Evolutionary conservation across 2,888 invertebrate genomes (phyloP).

Genomic region (Cremastinae sp.): DNA sequence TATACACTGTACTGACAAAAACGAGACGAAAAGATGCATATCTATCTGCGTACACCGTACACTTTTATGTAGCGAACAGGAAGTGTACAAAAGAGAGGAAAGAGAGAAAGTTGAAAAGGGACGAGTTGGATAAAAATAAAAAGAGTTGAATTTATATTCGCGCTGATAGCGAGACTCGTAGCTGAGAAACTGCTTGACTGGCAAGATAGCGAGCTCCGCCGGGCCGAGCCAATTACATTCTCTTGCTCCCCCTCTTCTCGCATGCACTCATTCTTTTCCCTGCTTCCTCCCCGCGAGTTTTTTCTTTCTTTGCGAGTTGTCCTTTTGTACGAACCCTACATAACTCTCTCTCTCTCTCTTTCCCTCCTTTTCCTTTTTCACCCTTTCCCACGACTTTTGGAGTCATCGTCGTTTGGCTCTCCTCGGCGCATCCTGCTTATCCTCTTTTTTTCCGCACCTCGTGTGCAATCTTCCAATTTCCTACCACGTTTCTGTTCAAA

Average conservation of each 20-base stretch:
- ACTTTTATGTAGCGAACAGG: constrained; percentile 31
- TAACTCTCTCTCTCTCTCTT: constrained; percentile 6
- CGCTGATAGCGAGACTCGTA: constrained; percentile 73
- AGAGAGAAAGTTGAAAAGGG: constrained; percentile 37
- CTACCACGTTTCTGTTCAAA: constrained; percentile 21
- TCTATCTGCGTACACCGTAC: not conserved
- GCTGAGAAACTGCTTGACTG: constrained; percentile 77
- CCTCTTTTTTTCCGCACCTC: constrained; percentile 33
- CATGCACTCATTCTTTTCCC: constrained; percentile 34
- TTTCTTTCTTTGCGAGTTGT: constrained; percentile 52
- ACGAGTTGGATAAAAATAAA: constrained; percentile 72
- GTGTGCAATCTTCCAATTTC: constrained; percentile 45
- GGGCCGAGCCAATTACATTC: constrained; percentile 78
- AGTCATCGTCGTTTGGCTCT: not conserved
- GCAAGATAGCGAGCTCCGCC: constrained; percentile 73
- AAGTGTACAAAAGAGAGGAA: constrained; percentile 39
- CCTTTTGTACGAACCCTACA: too few relatives aligned
- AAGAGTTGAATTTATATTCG: constrained; percentile 76
- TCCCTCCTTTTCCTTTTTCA: not conserved
- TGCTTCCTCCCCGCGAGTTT: constrained; percentile 15
- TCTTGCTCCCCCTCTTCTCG: constrained; percentile 73
- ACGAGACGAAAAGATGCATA: too few relatives aligned
- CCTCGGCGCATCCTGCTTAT: not conserved
- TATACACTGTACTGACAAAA: too few relatives aligned
- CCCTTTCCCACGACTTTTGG: constrained; percentile 14